Evolutionary conservation across 2,888 invertebrate genomes (phyloP).

Genomic region (Ornithoptera alexandrae): DNA sequence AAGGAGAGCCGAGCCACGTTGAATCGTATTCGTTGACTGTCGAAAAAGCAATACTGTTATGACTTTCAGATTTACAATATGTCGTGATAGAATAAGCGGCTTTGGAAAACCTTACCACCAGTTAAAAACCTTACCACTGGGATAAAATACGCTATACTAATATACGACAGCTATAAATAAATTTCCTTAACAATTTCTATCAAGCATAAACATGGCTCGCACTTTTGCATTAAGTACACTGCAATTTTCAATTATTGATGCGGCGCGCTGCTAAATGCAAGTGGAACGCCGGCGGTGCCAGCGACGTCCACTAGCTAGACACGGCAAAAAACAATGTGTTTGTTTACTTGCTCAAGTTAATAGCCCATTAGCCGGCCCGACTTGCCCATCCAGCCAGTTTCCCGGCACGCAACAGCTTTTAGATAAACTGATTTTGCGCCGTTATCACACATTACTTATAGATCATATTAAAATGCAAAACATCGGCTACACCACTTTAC

Average conservation of each 20-base stretch:
- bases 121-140: neutral
- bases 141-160: neutral
- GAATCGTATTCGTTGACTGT: too few relatives aligned
- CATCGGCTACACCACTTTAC: neutral
- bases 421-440: conserved; percentile 25
- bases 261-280: conserved; percentile 10
- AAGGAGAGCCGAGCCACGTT: too few relatives aligned
- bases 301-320: conserved; percentile 28
- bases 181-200: conserved; percentile 13
- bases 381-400: conserved; percentile 32
- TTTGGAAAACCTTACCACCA: neutral
- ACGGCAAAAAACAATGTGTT: conserved; percentile 55
- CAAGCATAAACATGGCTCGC: conserved; percentile 16
- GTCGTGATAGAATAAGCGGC: too few relatives aligned
- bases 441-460: conserved; percentile 1
- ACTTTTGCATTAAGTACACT: conserved; percentile 20
- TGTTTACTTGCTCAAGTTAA: conserved; percentile 55
- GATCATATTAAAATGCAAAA: neutral
- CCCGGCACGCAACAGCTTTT: conserved; percentile 23
- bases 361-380: conserved; percentile 49
- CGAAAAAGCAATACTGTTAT: too few relatives aligned
- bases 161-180: conserved; percentile 18
- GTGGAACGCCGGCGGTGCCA: conserved; percentile 14
- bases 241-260: conserved; percentile 30
- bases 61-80: too few relatives aligned